Evolutionary conservation across 2,888 invertebrate genomes (phyloP).

Genomic region (Eulithis prunata): DNA sequence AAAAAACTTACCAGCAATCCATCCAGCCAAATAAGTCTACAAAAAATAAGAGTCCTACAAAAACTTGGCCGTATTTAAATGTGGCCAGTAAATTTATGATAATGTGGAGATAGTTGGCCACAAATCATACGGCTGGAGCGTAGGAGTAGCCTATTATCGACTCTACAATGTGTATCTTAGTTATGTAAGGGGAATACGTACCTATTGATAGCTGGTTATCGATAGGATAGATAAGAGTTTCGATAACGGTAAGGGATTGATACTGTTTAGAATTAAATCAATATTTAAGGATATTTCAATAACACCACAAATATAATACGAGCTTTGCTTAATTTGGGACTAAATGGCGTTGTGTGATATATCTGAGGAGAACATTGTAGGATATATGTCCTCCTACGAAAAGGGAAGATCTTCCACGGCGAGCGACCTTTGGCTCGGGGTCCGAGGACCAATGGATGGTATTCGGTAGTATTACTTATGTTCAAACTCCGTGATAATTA

Average conservation of each 20-base stretch:
- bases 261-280: neutral
- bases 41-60: slow-evolving; percentile 43
- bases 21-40: slow-evolving; percentile 24
- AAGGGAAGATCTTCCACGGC: no score
- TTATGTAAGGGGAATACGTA: slow-evolving; percentile 8
- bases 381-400: no score
- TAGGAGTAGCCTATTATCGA: slow-evolving; percentile 55
- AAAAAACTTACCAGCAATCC: neutral
- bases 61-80: slow-evolving; percentile 54
- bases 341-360: no score
- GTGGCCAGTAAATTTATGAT: slow-evolving; percentile 64
- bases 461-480: no score
- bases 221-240: slow-evolving; percentile 7
- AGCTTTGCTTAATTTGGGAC: no score
- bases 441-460: no score
- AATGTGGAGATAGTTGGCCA: slow-evolving; percentile 52
- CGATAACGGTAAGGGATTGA: neutral
- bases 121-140: slow-evolving; percentile 51
- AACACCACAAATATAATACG: no score
- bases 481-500: no score
- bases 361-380: no score
- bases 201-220: slow-evolving; percentile 19
- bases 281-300: neutral
- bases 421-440: no score
- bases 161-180: slow-evolving; percentile 17